Conservation (phyloP, 2,888 invertebrate species). For the Dyspetes luteomarginatus region DNA sequence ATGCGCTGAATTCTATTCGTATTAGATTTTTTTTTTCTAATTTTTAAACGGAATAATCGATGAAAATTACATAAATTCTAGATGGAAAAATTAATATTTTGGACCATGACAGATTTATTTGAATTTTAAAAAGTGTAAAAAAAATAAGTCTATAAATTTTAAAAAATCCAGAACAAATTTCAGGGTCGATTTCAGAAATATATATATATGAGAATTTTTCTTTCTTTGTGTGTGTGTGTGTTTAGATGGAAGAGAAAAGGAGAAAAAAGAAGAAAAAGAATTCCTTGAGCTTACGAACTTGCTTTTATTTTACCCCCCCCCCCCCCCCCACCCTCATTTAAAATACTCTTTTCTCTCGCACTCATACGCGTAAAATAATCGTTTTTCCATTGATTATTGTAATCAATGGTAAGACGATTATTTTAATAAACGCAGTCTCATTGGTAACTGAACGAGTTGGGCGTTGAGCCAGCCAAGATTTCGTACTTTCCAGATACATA, state of each 20-base stretch:
- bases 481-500: neutral
- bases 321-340: too few relatives aligned
- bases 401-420: too few relatives aligned
- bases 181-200: too few relatives aligned
- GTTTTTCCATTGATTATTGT: slow-evolving; percentile 51
- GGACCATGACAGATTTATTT: too few relatives aligned
- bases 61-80: too few relatives aligned
- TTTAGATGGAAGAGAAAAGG: neutral
- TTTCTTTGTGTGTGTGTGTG: neutral
- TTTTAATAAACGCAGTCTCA: slow-evolving; percentile 51
- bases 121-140: too few relatives aligned
- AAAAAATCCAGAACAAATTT: neutral
- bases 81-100: too few relatives aligned
- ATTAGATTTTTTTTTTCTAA: too few relatives aligned
- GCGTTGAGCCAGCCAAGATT: slow-evolving; percentile 22
- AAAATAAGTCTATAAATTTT: neutral
- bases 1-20: too few relatives aligned
- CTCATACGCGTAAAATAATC: slow-evolving; percentile 26
- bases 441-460: slow-evolving; percentile 18
- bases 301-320: neutral
- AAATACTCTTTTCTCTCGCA: slow-evolving; percentile 2
- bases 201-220: neutral
- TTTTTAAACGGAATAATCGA: too few relatives aligned
- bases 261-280: slow-evolving; percentile 9
- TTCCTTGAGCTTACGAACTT: slow-evolving; percentile 26